These are phyloP conservation scores for Candoia aspera DNA, from an alignment of 2,113 vertebrate species.

Conservation along the genomic window DNA sequence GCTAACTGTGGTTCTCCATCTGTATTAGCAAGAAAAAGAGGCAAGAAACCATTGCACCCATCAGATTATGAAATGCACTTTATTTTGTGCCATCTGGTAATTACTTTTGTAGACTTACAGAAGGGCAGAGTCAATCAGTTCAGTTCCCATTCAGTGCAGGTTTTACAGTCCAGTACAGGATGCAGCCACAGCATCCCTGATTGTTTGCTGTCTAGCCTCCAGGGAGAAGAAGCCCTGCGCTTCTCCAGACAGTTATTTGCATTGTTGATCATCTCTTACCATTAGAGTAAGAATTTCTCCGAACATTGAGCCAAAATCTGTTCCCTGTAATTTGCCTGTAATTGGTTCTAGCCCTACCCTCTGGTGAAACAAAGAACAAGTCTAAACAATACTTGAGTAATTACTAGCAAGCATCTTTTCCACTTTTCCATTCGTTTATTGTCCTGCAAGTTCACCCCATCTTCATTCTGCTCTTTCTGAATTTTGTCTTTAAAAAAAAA, in stretches of 20 bases:
- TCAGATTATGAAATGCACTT: not conserved
- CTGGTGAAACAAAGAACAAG: not conserved
- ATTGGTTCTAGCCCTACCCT: not conserved
- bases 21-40: conserved; percentile 47
- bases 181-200: not conserved
- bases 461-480: not conserved
- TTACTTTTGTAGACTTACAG: not conserved
- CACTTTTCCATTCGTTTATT: conserved; percentile 32
- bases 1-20: conserved; percentile 73
- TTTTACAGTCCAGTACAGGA: not conserved
- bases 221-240: not conserved
- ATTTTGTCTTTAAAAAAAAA: not conserved
- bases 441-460: conserved; percentile 8
- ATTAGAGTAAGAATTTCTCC: not conserved
- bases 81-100: conserved; percentile 8
- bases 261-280: not conserved
- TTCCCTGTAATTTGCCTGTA: not conserved
- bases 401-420: not conserved
- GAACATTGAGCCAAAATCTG: not conserved
- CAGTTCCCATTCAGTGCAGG: not conserved
- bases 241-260: not conserved
- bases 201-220: not conserved
- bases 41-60: not conserved
- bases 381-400: not conserved
- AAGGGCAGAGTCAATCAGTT: not conserved